These are phyloP conservation scores for Helostoma temminkii DNA, from an alignment of 2,797 vertebrate species.

Conservation along the genomic window DNA sequence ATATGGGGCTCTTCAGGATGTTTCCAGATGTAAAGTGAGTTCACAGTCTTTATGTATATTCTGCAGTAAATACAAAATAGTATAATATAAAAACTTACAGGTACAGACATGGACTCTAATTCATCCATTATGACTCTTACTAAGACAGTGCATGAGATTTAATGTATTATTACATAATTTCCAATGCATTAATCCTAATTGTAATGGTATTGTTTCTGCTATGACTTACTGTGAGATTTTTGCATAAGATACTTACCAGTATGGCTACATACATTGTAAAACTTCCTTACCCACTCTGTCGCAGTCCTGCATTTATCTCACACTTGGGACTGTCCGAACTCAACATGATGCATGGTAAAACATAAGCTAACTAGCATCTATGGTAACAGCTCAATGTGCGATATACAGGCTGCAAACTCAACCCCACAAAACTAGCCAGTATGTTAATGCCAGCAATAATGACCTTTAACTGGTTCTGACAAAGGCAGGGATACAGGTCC, in stretches of 20 bases:
- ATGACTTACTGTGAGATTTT: background rate
- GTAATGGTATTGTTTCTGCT: background rate
- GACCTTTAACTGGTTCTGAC: slow-evolving; percentile 48
- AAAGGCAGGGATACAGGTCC: slow-evolving; percentile 22
- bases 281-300: background rate
- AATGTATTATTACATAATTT: background rate
- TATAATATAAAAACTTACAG: too few relatives aligned
- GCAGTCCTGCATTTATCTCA: background rate
- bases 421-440: slow-evolving; percentile 1
- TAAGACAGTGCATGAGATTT: background rate
- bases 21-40: background rate
- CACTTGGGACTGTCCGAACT: background rate
- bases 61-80: background rate
- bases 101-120: too few relatives aligned
- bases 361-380: background rate
- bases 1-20: background rate
- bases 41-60: background rate
- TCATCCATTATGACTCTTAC: background rate
- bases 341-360: background rate
- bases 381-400: background rate
- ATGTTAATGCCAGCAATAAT: slow-evolving; percentile 23
- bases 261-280: background rate
- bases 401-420: background rate
- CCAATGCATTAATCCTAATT: background rate
- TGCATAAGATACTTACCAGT: background rate